These are phyloP conservation scores for Vollenhovia emeryi DNA, from an alignment of 1,140 invertebrate genomes.

Conservation along the genomic window DNA sequence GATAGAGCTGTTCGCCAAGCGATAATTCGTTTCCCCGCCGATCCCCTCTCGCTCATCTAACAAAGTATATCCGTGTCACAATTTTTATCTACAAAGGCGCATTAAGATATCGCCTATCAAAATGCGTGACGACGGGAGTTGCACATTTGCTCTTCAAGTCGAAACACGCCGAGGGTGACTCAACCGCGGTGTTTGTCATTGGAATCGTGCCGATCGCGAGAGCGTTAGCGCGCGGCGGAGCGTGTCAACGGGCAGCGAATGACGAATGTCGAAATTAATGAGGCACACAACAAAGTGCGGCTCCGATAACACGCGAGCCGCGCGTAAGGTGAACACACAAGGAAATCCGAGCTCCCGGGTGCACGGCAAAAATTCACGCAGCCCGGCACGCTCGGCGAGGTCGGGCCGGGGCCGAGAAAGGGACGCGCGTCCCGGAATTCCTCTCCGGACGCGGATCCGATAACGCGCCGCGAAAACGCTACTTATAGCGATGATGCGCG, in stretches of 20 bases:
- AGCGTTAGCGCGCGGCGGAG: neutral
- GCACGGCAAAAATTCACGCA: neutral
- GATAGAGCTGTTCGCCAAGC: neutral
- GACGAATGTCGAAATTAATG: constrained; percentile 27
- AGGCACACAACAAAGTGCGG: neutral
- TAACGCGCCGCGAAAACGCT: neutral
- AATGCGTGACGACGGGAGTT: neutral
- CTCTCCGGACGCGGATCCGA: neutral
- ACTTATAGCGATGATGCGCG: neutral
- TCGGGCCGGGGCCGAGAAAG: neutral
- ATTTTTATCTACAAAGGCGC: neutral
- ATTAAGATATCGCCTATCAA: constrained; percentile 35
- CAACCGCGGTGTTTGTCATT: constrained; percentile 3
- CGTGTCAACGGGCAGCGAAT: neutral
- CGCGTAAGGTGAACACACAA: neutral
- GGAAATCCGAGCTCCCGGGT: neutral
- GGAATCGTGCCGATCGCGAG: constrained; percentile 5
- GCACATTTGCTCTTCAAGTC: constrained; percentile 13
- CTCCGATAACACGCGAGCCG: constrained; percentile 4
- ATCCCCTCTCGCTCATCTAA: neutral
- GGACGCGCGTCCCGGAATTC: neutral
- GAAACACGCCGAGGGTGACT: neutral
- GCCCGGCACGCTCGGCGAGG: neutral
- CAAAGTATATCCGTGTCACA: neutral
- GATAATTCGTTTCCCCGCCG: neutral